Base-by-base conservation (phyloP, 2,888 invertebrate species). In the Drosophila pegasa region DNA sequence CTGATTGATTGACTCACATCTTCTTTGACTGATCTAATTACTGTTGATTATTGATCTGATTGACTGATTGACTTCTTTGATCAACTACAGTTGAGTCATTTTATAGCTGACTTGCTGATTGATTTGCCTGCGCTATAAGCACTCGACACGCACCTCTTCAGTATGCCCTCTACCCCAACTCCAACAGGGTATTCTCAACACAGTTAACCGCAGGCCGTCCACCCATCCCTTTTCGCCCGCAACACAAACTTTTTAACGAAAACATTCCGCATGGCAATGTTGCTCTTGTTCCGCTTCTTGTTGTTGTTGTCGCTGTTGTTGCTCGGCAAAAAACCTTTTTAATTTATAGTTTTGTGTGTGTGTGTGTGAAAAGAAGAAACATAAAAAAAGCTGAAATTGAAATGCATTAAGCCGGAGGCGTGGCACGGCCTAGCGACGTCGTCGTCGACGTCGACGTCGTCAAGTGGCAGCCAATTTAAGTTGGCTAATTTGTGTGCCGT, bases 401-500 rank as follows among this genome's bases (percentile, higher is more conserved):
- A 84, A 81, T 77, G 85, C 85, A 87, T 80, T 78, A 69, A 71
- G 74, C 47, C 47, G 16, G 18, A 52, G 74, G 71, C 59, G 68
- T 62, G 67, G 72, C 45, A 38, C 12, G 8, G 43, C 48, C 38
- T 16, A 35, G 29, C 12, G 12, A n/a, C 29, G 18, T 2, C 52
- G 9, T 20, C 35, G 27, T 2, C 33, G 40, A 31, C 37, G 37
- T 7, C 56, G 38, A 18, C 31, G 20, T 8, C 82, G 54, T 69
- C 63, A 82, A 82, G 81, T 82, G 74, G 55, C 85, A 78, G 78
- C 81, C 84, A 87, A 78, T 83, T 83, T 84, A 65, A 78, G 81
- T 87, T 73, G 85, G 87, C 83, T 83, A 83, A 83, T 83, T 83
- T 85, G 69, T 69, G 70, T 72, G 69, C 50, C 69, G 75, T 77